Conservation (phyloP, 2,113 vertebrate species). For the Dryoscopus gambensis region DNA sequence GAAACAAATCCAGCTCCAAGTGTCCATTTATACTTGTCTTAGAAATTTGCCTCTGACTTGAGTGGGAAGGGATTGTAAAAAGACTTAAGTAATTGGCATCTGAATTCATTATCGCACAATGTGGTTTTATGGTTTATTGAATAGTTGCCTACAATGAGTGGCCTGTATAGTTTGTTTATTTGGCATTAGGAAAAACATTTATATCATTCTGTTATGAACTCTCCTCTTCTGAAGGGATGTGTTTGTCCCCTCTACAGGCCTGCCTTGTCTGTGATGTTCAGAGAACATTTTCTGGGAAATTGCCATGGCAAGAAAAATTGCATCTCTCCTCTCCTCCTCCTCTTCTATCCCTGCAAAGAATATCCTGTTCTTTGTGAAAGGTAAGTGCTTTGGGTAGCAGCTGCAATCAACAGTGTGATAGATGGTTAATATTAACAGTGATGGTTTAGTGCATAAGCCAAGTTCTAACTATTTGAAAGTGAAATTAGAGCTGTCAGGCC, state of each 20-base stretch:
- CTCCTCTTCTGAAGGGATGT: background rate
- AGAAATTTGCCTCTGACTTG: background rate
- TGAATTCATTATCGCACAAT: background rate
- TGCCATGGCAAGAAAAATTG: background rate
- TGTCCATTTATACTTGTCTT: background rate
- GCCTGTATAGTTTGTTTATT: background rate
- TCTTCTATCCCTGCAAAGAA: background rate
- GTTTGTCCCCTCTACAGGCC: background rate
- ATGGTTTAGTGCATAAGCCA: background rate
- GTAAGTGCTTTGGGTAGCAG: background rate
- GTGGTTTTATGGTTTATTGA: background rate
- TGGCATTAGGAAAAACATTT: background rate
- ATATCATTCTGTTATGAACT: background rate
- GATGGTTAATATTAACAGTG: background rate
- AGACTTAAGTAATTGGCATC: background rate
- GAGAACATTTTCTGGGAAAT: background rate
- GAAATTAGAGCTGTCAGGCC: background rate
- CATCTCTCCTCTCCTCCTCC: background rate
- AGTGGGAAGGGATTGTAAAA: background rate
- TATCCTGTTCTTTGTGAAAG: background rate
- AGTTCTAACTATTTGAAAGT: background rate
- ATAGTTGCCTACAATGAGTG: background rate
- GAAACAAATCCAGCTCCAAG: background rate
- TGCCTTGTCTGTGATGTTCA: background rate
- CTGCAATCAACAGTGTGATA: background rate